Conservation (phyloP, 2,113 vertebrate species). For the Bubalus kerabau region DNA sequence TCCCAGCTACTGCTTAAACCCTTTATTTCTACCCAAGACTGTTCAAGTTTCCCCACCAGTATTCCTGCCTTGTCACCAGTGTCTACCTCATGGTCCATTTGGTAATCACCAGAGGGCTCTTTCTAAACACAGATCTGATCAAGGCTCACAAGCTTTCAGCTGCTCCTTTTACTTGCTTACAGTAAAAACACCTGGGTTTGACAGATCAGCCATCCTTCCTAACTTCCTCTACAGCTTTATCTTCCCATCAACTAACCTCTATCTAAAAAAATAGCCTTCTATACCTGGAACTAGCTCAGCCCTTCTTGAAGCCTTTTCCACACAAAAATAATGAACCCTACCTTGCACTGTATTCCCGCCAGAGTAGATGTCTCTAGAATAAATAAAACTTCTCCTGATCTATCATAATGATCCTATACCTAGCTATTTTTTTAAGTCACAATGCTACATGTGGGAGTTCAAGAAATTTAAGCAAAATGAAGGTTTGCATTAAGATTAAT, state of each 20-base stretch:
- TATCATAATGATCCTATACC: background rate
- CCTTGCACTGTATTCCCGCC: background rate
- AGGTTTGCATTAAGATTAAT: background rate
- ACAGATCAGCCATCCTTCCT: background rate
- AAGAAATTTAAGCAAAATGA: background rate
- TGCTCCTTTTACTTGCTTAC: background rate
- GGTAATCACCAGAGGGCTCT: background rate
- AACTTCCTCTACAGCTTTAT: background rate
- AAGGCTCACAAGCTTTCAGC: background rate
- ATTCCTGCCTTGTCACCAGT: background rate
- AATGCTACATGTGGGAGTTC: background rate
- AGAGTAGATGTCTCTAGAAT: background rate
- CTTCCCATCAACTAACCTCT: background rate
- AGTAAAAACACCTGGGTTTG: background rate
- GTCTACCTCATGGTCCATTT: background rate
- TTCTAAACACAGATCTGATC: background rate
- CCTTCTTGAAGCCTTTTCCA: background rate
- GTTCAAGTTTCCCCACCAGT: background rate
- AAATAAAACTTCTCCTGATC: background rate
- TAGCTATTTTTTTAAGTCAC: background rate
- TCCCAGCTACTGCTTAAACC: background rate
- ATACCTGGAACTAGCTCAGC: background rate
- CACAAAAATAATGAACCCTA: constrained; percentile 22
- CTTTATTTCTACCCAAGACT: background rate
- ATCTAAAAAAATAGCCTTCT: background rate